Percentiles rank a stretch among this genome's conserved stretches.
These are phyloP conservation scores for Penaeus indicus DNA, from an alignment of 1,140 invertebrate species.

Conservation along the genomic window DNA sequence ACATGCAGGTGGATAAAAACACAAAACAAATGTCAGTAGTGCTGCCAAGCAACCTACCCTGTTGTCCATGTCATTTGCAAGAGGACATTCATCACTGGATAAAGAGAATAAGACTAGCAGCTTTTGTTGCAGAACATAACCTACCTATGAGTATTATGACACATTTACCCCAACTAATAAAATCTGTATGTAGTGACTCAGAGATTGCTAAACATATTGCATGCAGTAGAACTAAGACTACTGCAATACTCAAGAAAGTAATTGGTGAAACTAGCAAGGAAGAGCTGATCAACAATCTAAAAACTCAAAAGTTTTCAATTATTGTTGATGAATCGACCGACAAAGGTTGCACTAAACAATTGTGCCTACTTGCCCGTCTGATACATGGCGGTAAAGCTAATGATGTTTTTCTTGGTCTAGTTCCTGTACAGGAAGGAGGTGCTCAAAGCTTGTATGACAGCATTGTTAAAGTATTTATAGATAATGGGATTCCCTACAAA, in stretches of 20 bases:
- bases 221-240: too few relatives aligned
- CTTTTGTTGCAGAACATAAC: slow-evolving; percentile 38
- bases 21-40: slow-evolving; percentile 36
- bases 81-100: slow-evolving; percentile 11
- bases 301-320: slow-evolving; percentile 28
- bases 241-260: slow-evolving; percentile 32
- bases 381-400: slow-evolving; percentile 17
- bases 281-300: slow-evolving; percentile 17
- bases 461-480: slow-evolving; percentile 21
- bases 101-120: slow-evolving; percentile 23
- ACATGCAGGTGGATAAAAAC: slow-evolving; percentile 33
- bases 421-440: slow-evolving; percentile 28
- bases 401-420: slow-evolving; percentile 33
- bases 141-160: slow-evolving; percentile 33
- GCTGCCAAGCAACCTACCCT: slow-evolving; percentile 23
- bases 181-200: slow-evolving; percentile 38
- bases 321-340: slow-evolving; percentile 34
- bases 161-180: slow-evolving; percentile 37
- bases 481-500: slow-evolving; percentile 38
- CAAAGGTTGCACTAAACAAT: slow-evolving; percentile 39
- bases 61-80: slow-evolving; percentile 20
- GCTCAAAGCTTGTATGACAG: slow-evolving; percentile 23
- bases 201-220: slow-evolving; percentile 34
- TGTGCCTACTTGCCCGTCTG: slow-evolving; percentile 15
- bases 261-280: slow-evolving; percentile 37